phyloP scores from a whole-genome alignment of 2,888 invertebrate genomes.

The Scaeva pyrastri region DNA sequence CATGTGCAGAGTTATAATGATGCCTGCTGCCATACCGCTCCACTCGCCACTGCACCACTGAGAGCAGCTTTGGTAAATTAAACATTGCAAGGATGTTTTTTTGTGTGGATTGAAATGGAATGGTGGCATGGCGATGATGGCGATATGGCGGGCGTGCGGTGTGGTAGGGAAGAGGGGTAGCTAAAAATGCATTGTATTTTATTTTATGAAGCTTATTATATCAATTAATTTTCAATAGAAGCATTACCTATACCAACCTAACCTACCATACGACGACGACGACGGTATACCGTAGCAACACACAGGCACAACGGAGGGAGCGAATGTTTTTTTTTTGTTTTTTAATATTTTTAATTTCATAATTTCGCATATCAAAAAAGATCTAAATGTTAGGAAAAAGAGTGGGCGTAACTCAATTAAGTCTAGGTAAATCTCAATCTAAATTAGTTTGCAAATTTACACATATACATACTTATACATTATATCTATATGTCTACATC shows the following conservation, averaged over 20 bases:
- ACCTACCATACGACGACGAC: no score
- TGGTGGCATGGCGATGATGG: no score
- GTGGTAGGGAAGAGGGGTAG: background rate
- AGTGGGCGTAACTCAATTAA: conserved; percentile 72
- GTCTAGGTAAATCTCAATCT: conserved; percentile 68
- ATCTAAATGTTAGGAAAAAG: conserved; percentile 65
- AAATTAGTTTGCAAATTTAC: conserved; percentile 74
- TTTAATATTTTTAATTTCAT: conserved; percentile 55
- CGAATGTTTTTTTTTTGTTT: conserved; percentile 28
- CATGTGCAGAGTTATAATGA: conserved; percentile 63
- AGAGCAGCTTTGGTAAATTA: conserved; percentile 52
- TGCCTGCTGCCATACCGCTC: conserved; percentile 10
- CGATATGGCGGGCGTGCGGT: no score
- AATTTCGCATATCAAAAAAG: conserved; percentile 65
- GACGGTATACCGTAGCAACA: background rate
- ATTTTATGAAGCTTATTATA: conserved; percentile 63
- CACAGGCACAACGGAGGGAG: background rate
- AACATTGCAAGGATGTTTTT: conserved; percentile 57
- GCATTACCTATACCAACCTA: background rate
- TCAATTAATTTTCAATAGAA: conserved; percentile 65
- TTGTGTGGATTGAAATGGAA: conserved; percentile 1
- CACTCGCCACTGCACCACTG: background rate
- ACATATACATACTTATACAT: background rate
- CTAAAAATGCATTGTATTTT: conserved; percentile 57
- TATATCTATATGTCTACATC: conserved; percentile 10